phyloP scores from a whole-genome alignment of 1,140 invertebrate genomes.

The Drosophila virilis region DNA sequence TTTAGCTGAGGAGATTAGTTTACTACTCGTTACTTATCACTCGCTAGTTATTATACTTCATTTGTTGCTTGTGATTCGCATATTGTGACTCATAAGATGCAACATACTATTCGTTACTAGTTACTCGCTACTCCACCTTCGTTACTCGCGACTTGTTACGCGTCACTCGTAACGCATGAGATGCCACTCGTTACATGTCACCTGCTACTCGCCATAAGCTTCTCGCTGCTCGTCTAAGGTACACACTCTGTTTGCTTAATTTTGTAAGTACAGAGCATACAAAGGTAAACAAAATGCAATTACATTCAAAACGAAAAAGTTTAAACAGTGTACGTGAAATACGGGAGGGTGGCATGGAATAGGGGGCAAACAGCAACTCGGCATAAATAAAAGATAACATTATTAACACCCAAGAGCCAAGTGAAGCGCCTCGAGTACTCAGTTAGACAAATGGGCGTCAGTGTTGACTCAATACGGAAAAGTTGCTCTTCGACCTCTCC shows the following conservation, averaged over 20 bases:
- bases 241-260: background rate
- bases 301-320: constrained; percentile 52
- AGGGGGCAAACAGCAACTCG: constrained; percentile 21
- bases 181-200: background rate
- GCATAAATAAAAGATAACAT: constrained; percentile 82
- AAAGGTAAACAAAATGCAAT: constrained; percentile 55
- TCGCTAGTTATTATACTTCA: too few species aligned
- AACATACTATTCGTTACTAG: background rate
- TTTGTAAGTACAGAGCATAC: background rate
- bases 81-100: background rate
- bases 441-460: constrained; percentile 79
- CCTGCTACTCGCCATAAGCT: too few species aligned
- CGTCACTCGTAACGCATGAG: background rate
- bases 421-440: constrained; percentile 40
- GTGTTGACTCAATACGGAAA: constrained; percentile 50
- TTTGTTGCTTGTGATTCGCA: background rate
- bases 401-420: constrained; percentile 70
- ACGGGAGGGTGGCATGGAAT: background rate
- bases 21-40: background rate
- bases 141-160: background rate
- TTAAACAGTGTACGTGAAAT: constrained; percentile 22
- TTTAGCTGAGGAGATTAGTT: too few species aligned
- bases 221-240: background rate
- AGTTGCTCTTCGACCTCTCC: background rate
- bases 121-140: background rate